Conservation (phyloP, 2,113 vertebrate species). For the Hypocryptadius cinnamomeus region DNA sequence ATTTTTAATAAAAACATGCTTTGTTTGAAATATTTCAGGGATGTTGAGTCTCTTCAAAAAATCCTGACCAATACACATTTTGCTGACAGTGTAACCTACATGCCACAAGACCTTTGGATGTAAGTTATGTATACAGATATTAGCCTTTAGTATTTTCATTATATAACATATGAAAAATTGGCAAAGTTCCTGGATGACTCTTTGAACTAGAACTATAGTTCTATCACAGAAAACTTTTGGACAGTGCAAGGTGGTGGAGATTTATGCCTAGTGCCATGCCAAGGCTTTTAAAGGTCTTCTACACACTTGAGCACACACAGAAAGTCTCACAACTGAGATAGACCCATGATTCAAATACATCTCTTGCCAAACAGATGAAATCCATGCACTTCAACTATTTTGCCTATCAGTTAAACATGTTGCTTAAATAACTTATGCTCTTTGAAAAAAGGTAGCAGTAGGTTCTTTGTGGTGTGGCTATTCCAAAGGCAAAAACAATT, state of each 20-base stretch:
- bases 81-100: background rate
- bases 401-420: background rate
- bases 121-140: background rate
- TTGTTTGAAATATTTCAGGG: background rate
- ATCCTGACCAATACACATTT: background rate
- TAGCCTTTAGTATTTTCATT: background rate
- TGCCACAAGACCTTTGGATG: background rate
- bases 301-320: background rate
- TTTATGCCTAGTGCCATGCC: background rate
- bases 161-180: background rate
- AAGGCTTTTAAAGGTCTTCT: background rate
- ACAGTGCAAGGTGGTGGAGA: background rate
- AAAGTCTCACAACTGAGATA: background rate
- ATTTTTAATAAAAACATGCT: background rate
- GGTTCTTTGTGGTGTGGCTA: background rate
- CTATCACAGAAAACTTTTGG: background rate
- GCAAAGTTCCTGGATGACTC: background rate
- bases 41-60: background rate
- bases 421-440: background rate
- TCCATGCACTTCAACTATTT: background rate
- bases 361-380: background rate
- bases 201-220: background rate
- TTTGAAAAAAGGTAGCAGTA: constrained; percentile 6
- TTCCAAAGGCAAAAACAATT: background rate
- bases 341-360: background rate